phyloP scores from a whole-genome alignment of 2,797 vertebrate genomes.

The Trachurus trachurus region DNA sequence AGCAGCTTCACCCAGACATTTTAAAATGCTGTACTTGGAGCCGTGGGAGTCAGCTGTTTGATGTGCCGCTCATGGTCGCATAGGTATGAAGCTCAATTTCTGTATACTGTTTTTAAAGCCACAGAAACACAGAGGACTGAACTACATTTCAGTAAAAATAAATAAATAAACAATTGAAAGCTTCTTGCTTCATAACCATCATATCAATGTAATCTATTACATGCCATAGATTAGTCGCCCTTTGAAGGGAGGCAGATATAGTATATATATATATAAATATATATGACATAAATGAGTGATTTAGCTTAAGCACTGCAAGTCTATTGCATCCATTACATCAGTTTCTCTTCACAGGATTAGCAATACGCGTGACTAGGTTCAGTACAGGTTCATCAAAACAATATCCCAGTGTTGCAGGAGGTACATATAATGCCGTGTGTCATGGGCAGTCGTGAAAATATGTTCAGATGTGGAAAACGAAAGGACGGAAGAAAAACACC shows the following conservation, averaged over 20 bases:
- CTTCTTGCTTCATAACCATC: conserved; percentile 39
- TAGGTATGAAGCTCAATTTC: conserved; percentile 1
- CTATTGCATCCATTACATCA: conserved; percentile 42
- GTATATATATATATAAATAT: too few species aligned
- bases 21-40: neutral
- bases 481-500: neutral
- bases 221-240: conserved; percentile 43
- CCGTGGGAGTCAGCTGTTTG: conserved; percentile 24
- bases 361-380: conserved; percentile 1
- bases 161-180: conserved; percentile 36
- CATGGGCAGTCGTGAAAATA: neutral
- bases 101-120: neutral
- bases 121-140: neutral
- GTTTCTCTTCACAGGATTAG: conserved; percentile 55
- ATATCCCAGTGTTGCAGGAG: conserved; percentile 3
- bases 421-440: neutral
- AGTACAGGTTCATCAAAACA: conserved; percentile 24
- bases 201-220: conserved; percentile 50
- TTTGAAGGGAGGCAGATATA: conserved; percentile 13
- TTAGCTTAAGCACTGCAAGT: conserved; percentile 26
- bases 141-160: conserved; percentile 2
- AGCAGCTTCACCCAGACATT: conserved; percentile 17
- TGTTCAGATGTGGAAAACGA: neutral
- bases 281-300: conserved; percentile 14
- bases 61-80: conserved; percentile 10